Base-by-base conservation (phyloP, 2,797 vertebrate genomes). In the Cyprinella venusta region DNA sequence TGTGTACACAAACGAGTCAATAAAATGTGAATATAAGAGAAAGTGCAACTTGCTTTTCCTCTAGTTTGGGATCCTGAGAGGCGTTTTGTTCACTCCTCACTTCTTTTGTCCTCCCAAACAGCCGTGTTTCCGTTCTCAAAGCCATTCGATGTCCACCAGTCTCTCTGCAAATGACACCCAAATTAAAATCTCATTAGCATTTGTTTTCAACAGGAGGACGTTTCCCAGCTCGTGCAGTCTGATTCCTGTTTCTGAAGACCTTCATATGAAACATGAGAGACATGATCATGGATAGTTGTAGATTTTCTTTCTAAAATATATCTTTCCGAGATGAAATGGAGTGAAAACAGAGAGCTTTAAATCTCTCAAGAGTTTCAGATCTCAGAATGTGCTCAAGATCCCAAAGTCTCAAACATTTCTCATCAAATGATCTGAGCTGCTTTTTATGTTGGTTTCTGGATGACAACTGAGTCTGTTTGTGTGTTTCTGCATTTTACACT, bases 161-260 rank as follows among this genome's bases (percentile, higher is more conserved):
- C 54, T 38, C 52, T 18, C 40, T 79, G 79, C 79, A 87, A 85
- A 86, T 59, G 81, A 86, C 83, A 64, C 64, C 26, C 82, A 50
- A 88, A 86, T 88, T 88, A 88, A 88, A 88, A 84, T 63, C 85
- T 84, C 80, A 88, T 88, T 86, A 86, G 71, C 85, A 77, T 88
- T 84, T 77, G 76, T 82, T 80, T 45, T 76, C 56, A 76, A 71
- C 75, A 67, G 48, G 50, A 81, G 70, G 52, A 6, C 8, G 33
- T 77, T n/a, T 50, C 16, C 19, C 15, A 21, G 56, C 38, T 76
- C 16, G 24, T 24, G 76, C 76, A 52, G 76, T 78, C 36, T 36
- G 59, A 21, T 45, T 45, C 6, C 56, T 30, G 56, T 48, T 42
- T 2, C 48, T 36, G 15, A 19, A 2, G 5, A 79, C 30, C 38